Base-by-base conservation (phyloP, 2,797 vertebrate species). In the Anabas testudineus region DNA sequence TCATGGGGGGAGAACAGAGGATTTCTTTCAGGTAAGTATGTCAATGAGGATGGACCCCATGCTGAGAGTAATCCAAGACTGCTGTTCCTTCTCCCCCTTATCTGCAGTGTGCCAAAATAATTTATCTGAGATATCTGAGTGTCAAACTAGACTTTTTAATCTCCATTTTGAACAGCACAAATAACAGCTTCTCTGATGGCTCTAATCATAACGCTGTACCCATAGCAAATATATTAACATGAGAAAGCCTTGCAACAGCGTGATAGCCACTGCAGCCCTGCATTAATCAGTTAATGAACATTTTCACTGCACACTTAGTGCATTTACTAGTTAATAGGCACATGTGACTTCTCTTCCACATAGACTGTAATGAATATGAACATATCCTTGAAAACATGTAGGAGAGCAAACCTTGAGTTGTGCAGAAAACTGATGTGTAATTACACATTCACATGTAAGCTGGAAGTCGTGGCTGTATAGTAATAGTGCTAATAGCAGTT, bases 81-180 rank as follows among this genome's bases (percentile, higher is more conserved):
- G 63, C 81, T 74, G 71, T 42, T 76, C 52, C 21, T 74, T 59
- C 67, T 73, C 19, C 51, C 18, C 26, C 61, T 74, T 53, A 59
- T 77, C 70, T 71, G 68, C 73, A 66, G 56, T 4, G 28, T 59
- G 78, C 49, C 70, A 75, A 59, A 69, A 81, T 75, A 78, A 73
- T 80, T 82, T 53, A 82, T 82, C 74, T 34, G 18, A 63, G 30
- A 81, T 71, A 63, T 87, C 68, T 37, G 57, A 56, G 62, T 82
- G 74, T 81, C 83, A 78, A 84, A 83, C 60, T 54, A 57, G 49
- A 82, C 77, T 78, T 81, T 85, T 72, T 78, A 83, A 87, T 90
- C 81, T 88, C 73, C 58, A 65, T 80, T n/a, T 78, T 59, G 67
- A 87, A 74, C 78, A 81, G 60, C 64, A 69, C 55, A 80, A 80